Evolutionary conservation across 1,140 invertebrate species (phyloP), one percentile per base, ranked within the genome.

Genomic region (Lineus longissimus): DNA sequence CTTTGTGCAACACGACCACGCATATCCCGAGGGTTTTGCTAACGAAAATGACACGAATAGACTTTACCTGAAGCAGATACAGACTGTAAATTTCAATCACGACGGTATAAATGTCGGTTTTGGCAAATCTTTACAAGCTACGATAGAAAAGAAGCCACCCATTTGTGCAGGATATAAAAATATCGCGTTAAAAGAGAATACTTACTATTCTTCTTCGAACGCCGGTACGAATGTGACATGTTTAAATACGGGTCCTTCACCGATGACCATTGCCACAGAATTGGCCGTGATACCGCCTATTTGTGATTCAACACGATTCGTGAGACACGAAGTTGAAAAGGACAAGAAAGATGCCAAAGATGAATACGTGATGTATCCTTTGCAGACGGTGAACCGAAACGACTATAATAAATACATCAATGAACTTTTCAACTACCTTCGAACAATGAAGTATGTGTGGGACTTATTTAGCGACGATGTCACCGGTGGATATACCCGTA

Each of bases 301-400:
- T 51, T 51, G 47, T 51, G 47, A 51, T n/a, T 4, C 47, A 27
- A 27, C 4, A 19, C 47, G 47, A n/a, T 51, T 51, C 47, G 47
- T 51, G 47, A 4, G 47, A n/a, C 47, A 51, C 47, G 47, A 51
- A n/a, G 47, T 51, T 6, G 47, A 51, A 51, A 51, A 51, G 47
- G 47, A n/a, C 4, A 51, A 51, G 47, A 51, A 51, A 51, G 47
- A 51, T 51, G 47, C 47, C 47, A 51, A 51, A n/a, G 47, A 51
- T n/a, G 47, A 51, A 23, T 51, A 7, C 25, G 6, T 4, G 6
- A n/a, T 51, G 6, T 51, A 7, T 51, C 47, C 47, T 27, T n/a
- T 51, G n/a, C 47, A 51, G 47, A 51, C 47, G 9, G 47, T 51
- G 19, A 51, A 51, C n/a, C 6, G 47, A 51, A 51, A 51, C 4